Conservation (phyloP, 2,113 vertebrate species). For the Piliocolobus tephrosceles region DNA sequence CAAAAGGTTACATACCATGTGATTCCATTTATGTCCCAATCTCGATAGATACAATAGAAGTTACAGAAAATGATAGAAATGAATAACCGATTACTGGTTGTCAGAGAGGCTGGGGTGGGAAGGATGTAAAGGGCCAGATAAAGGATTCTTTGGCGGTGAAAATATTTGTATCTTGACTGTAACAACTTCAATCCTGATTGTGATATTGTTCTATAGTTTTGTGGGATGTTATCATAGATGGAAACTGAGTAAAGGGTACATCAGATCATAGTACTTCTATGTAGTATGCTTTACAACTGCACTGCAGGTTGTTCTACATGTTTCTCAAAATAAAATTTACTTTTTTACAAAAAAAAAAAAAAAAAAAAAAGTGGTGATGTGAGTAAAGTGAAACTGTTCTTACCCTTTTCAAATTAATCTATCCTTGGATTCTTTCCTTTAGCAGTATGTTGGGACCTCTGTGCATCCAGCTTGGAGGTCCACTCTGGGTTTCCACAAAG, state of each 20-base stretch:
- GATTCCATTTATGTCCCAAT: neutral
- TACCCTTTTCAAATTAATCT: neutral
- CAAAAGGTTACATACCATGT: fast-evolving
- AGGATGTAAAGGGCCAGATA: neutral
- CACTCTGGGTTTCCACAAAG: neutral
- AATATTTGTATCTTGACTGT: neutral
- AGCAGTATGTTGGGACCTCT: neutral
- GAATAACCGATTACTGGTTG: neutral
- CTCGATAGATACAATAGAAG: neutral
- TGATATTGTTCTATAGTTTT: neutral
- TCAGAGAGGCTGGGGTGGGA: neutral
- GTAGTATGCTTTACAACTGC: neutral
- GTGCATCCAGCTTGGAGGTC: no score
- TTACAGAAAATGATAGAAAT: neutral
- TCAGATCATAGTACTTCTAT: neutral
- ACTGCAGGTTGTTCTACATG: neutral
- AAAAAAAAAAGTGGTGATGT: no score
- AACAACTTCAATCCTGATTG: neutral
- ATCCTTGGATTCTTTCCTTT: neutral
- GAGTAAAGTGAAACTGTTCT: neutral
- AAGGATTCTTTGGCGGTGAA: fast-evolving
- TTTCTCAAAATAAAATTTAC: neutral
- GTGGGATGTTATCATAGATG: no score
- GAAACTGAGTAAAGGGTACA: neutral
- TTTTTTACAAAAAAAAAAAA: neutral